Percentiles rank a stretch among this genome's conserved stretches.
phyloP scores from a whole-genome alignment of 1,140 invertebrate genomes.

The Lordiphosa stackelbergi region DNA sequence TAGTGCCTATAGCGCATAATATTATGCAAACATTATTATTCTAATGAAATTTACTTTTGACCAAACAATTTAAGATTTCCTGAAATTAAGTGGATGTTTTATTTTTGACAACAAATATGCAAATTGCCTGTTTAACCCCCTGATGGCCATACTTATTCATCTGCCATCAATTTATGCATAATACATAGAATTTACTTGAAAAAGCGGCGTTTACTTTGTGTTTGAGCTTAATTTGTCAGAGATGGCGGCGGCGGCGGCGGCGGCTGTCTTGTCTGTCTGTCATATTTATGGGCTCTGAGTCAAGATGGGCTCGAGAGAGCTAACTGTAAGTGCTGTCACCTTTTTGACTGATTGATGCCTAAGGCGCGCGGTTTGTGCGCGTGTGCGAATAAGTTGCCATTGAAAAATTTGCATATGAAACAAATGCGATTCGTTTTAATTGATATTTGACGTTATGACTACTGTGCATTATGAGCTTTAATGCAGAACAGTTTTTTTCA shows the following conservation, averaged over 20 bases:
- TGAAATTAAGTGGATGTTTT: slow-evolving; percentile 17
- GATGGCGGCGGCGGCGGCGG: background rate
- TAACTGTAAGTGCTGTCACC: slow-evolving; percentile 47
- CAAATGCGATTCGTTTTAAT: slow-evolving; percentile 15
- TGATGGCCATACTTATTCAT: slow-evolving; percentile 1
- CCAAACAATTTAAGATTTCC: slow-evolving; percentile 20
- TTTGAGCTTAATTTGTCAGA: slow-evolving; percentile 44
- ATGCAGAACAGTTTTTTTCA: no score
- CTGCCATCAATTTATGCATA: slow-evolving; percentile 27
- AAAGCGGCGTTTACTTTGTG: slow-evolving; percentile 34
- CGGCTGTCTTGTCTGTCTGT: slow-evolving; percentile 17
- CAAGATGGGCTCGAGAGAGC: slow-evolving; percentile 1
- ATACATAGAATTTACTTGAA: slow-evolving; percentile 30
- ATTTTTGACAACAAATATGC: slow-evolving; percentile 23
- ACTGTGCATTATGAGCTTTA: no score
- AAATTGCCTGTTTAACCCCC: slow-evolving; percentile 29
- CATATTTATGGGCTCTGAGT: slow-evolving; percentile 27
- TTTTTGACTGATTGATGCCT: slow-evolving; percentile 57
- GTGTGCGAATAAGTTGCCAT: slow-evolving; percentile 32
- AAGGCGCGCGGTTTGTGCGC: slow-evolving; percentile 19
- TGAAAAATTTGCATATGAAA: slow-evolving; percentile 43
- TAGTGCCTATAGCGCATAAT: slow-evolving; percentile 8
- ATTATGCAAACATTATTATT: slow-evolving; percentile 31
- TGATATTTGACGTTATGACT: slow-evolving; percentile 12
- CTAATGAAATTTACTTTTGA: slow-evolving; percentile 20